Evolutionary conservation across 2,888 invertebrate genomes (phyloP).

Genomic region (Lochmaea capreae): DNA sequence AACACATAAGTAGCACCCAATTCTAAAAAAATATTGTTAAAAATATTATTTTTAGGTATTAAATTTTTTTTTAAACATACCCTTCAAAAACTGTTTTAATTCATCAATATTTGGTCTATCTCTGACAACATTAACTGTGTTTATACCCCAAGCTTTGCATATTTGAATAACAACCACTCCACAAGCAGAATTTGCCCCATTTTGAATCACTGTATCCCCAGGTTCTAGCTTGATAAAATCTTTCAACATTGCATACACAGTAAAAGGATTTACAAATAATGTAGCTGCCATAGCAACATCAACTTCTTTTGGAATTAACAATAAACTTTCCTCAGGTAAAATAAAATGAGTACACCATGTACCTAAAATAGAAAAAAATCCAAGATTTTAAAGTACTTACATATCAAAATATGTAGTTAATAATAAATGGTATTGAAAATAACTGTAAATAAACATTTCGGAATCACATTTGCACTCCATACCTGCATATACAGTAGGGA

Average conservation of each 20-base stretch:
- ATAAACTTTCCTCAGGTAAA: slow-evolving; percentile 66
- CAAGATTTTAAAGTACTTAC: too few species aligned
- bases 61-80: slow-evolving; percentile 42
- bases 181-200: slow-evolving; percentile 95
- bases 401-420: not conserved
- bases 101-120: slow-evolving; percentile 78
- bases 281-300: slow-evolving; percentile 87
- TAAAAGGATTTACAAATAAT: slow-evolving; percentile 93
- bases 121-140: slow-evolving; percentile 88
- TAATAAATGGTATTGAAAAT: not conserved
- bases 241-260: slow-evolving; percentile 95
- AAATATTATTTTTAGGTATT: not conserved
- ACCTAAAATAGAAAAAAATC: slow-evolving; percentile 66
- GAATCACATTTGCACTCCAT: not conserved
- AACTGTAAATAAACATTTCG: too few species aligned
- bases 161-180: slow-evolving; percentile 95
- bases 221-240: slow-evolving; percentile 81
- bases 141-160: slow-evolving; percentile 80
- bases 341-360: slow-evolving; percentile 87
- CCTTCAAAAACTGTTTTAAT: slow-evolving; percentile 73
- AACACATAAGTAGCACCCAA: slow-evolving; percentile 85
- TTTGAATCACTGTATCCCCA: slow-evolving; percentile 92
- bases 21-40: not conserved
- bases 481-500: slow-evolving; percentile 74
- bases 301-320: slow-evolving; percentile 78